A percentile compares a stretch with the other conserved stretches of the same genome.
Evolutionary conservation across 2,797 vertebrate species (phyloP).

Genomic region (Loris lydekkerianus): DNA sequence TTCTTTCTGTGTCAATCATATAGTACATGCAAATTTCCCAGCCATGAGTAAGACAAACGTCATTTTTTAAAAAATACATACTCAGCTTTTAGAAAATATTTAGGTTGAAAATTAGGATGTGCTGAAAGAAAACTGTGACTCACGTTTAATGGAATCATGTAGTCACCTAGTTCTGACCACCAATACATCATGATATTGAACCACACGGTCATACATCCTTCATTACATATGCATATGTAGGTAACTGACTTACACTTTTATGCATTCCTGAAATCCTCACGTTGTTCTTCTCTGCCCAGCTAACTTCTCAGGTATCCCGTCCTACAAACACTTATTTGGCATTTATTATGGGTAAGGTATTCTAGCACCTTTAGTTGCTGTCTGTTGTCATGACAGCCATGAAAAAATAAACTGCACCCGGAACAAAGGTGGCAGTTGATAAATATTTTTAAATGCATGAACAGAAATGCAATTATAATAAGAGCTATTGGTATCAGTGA

Average conservation of each 20-base stretch:
- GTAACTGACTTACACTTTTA: neutral
- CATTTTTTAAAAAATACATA: constrained; percentile 76
- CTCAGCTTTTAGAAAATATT: constrained; percentile 68
- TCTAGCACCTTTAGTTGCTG: neutral
- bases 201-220: neutral
- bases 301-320: neutral
- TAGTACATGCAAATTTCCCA: constrained; percentile 72
- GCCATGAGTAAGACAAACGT: constrained; percentile 80
- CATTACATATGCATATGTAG: neutral
- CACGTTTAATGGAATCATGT: constrained; percentile 64
- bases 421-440: neutral
- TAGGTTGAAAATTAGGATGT: constrained; percentile 76
- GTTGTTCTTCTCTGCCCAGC: neutral
- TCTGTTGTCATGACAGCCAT: neutral
- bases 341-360: neutral
- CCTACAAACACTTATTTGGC: neutral
- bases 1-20: constrained; percentile 86
- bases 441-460: constrained; percentile 5
- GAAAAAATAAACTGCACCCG: neutral
- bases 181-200: neutral
- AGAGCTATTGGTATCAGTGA: neutral
- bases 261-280: neutral
- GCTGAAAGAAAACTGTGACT: constrained; percentile 71
- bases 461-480: neutral
- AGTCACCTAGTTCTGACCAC: constrained; percentile 35